Percentiles rank a stretch among this genome's conserved stretches.
Conservation (phyloP, 2,113 vertebrate species). For the Marcusenius ussheri region DNA sequence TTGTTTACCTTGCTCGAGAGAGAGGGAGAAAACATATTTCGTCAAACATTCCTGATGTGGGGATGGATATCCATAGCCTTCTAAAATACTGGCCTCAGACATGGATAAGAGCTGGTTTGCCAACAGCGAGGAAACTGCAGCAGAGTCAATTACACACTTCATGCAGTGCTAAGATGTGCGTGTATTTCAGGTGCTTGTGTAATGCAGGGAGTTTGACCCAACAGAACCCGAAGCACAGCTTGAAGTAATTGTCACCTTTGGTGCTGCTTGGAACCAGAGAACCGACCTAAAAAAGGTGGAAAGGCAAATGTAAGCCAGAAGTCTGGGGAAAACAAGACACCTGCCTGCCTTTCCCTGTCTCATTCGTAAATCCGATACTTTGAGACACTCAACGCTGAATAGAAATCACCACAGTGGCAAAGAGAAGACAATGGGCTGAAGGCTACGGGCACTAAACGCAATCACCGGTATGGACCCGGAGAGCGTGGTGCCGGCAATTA, state of each 20-base stretch:
- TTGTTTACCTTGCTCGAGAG: neutral
- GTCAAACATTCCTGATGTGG: neutral
- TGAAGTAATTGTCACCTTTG: neutral
- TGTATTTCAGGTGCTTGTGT: neutral
- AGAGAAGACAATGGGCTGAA: neutral
- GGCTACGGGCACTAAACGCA: neutral
- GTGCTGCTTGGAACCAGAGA: slow-evolving; percentile 3
- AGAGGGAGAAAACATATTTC: neutral
- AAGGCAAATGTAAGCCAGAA: neutral
- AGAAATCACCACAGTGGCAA: neutral
- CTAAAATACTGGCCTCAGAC: neutral
- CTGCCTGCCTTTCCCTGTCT: neutral
- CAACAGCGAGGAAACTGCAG: neutral
- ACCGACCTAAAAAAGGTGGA: neutral
- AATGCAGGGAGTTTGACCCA: neutral
- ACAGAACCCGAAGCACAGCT: neutral
- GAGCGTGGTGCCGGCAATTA: neutral
- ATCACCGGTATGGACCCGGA: neutral
- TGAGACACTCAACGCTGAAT: neutral
- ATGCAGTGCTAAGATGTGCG: neutral
- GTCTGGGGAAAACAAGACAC: slow-evolving; percentile 18
- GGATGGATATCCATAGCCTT: neutral
- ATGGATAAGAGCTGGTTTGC: neutral
- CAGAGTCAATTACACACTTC: neutral
- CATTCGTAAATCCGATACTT: neutral